Percentiles rank a stretch among this genome's conserved stretches.
phyloP scores from a whole-genome alignment of 2,888 invertebrate species.

The Piscicola geometra region DNA sequence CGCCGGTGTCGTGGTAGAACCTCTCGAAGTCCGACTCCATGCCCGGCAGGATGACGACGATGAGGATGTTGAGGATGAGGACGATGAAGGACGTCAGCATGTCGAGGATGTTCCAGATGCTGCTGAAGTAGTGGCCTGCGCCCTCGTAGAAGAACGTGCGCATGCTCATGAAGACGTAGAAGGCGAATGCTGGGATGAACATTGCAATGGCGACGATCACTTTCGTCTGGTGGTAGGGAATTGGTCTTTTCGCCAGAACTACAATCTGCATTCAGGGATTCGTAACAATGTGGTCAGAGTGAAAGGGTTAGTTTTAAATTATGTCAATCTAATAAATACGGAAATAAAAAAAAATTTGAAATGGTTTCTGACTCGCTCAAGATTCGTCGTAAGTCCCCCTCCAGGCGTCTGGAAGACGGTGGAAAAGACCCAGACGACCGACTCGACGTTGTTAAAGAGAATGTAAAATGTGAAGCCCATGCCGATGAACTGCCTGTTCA shows the following conservation, averaged over 20 bases:
- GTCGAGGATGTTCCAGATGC: slow-evolving; percentile 30
- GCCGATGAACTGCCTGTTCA: slow-evolving; percentile 9
- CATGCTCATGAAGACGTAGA: slow-evolving; percentile 18
- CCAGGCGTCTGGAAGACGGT: slow-evolving; percentile 20
- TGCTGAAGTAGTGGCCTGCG: slow-evolving; percentile 28
- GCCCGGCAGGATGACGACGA: slow-evolving; percentile 12
- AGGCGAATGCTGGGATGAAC: slow-evolving; percentile 26
- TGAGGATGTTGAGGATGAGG: slow-evolving; percentile 18
- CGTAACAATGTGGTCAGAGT: neutral
- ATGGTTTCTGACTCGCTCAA: slow-evolving; percentile 6
- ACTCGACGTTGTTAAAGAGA: neutral
- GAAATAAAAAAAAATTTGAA: too few relatives aligned
- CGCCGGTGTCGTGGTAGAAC: slow-evolving; percentile 18
- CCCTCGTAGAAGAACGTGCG: slow-evolving; percentile 26
- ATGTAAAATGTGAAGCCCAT: slow-evolving; percentile 27
- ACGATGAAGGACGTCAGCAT: slow-evolving; percentile 11
- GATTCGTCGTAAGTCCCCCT: neutral
- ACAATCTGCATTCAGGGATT: neutral
- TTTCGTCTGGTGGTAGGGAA: neutral
- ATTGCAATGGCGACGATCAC: neutral
- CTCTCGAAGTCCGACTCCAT: slow-evolving; percentile 6
- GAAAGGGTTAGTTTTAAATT: too few relatives aligned
- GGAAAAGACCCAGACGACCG: slow-evolving; percentile 26
- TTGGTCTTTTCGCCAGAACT: neutral
- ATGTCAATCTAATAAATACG: too few relatives aligned